Conservation (phyloP, 30 jellyfish, hydroid and myxozoan species). For the Nemopilema nomurai region DNA sequence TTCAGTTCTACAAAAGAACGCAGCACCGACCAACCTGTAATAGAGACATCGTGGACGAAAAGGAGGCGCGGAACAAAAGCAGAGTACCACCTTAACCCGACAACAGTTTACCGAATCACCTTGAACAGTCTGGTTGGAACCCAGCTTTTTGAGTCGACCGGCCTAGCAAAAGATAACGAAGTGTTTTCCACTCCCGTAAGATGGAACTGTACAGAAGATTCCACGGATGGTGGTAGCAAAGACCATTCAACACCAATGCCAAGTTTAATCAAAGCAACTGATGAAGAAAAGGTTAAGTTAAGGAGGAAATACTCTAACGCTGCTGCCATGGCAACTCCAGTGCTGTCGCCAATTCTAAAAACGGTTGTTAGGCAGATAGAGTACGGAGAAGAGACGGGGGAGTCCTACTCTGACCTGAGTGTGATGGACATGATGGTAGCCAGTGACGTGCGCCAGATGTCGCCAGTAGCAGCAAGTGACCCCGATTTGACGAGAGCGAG, state of each 20-base stretch:
- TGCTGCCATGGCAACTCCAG: constrained; percentile 79
- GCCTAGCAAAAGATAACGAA: constrained; percentile 45
- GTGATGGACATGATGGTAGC: constrained; percentile 8
- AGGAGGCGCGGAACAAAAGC: constrained; percentile 31
- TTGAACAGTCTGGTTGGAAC: constrained; percentile 71
- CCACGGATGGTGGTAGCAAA: constrained; percentile 15
- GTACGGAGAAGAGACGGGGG: constrained; percentile 59
- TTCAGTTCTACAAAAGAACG: constrained; percentile 53
- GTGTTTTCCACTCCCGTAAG: constrained; percentile 50
- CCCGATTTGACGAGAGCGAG: constrained; percentile 51
- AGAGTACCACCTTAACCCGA: constrained; percentile 33
- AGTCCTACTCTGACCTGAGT: constrained; percentile 39
- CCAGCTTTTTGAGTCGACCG: constrained; percentile 46
- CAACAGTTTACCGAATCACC: constrained; percentile 55
- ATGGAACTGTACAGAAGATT: constrained; percentile 43
- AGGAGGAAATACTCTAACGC: constrained; percentile 72
- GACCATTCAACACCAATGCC: constrained; percentile 53
- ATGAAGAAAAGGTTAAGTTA: constrained; percentile 55
- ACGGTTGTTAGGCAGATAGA: constrained; percentile 56
- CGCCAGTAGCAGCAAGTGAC: constrained; percentile 61
- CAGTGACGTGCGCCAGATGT: constrained; percentile 26
- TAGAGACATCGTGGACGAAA: constrained; percentile 28
- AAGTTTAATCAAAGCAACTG: constrained; percentile 26
- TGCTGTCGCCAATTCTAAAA: constrained; percentile 52
- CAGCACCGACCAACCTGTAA: constrained; percentile 19